phyloP scores from a whole-genome alignment of 1,140 invertebrate genomes.

The Temnothorax nylanderi region DNA sequence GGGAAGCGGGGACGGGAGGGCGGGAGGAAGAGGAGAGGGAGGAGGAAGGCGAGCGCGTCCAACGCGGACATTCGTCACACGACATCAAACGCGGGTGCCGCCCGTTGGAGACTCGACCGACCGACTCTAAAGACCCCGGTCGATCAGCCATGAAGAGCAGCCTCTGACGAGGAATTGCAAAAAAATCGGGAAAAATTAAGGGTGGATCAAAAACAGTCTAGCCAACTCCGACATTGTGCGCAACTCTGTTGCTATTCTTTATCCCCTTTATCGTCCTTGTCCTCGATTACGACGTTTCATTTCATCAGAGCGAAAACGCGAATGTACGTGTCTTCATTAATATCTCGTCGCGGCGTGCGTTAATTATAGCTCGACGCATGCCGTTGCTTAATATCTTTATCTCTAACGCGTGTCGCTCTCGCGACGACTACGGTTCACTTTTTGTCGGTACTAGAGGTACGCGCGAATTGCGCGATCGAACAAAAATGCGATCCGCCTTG shows the following conservation, averaged over 20 bases:
- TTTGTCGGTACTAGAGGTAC: neutral
- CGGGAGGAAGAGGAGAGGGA: neutral
- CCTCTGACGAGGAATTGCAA: constrained; percentile 68
- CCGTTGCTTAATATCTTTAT: constrained; percentile 33
- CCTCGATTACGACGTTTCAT: constrained; percentile 39
- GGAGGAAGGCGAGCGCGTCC: constrained; percentile 70
- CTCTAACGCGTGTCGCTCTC: neutral
- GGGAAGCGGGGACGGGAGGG: neutral
- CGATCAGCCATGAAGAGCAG: constrained; percentile 82
- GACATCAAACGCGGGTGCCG: constrained; percentile 84
- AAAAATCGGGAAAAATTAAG: constrained; percentile 74
- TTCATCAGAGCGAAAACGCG: constrained; percentile 1
- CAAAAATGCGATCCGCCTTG: neutral
- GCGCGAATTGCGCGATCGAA: constrained; percentile 3
- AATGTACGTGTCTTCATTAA: constrained; percentile 9
- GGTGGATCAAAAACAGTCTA: constrained; percentile 65
- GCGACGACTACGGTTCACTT: neutral
- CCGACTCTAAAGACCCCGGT: constrained; percentile 83
- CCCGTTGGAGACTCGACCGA: constrained; percentile 81
- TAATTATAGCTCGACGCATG: neutral
- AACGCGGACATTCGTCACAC: constrained; percentile 85
- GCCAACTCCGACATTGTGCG: constrained; percentile 62
- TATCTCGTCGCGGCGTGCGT: neutral
- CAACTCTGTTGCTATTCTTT: constrained; percentile 63
- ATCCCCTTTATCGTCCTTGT: constrained; percentile 37